These are phyloP conservation scores for Apotomis capreana DNA, from an alignment of 2,888 invertebrate species.

Conservation along the genomic window DNA sequence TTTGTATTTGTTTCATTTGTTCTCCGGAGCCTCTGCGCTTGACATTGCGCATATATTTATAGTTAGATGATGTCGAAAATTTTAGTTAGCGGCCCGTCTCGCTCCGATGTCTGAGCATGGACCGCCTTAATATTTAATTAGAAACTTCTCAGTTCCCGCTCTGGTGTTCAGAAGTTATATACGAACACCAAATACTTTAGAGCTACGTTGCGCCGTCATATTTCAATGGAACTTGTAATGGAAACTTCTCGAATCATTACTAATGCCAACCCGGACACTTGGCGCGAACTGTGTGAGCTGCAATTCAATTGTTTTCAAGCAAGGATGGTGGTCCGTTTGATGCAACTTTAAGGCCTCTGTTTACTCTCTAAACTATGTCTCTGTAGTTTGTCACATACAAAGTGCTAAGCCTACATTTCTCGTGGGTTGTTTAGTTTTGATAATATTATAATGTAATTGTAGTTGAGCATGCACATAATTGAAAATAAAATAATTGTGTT, in stretches of 20 bases:
- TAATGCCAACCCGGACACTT: conserved; percentile 38
- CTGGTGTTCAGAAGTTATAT: conserved; percentile 58
- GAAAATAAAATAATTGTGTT: no score
- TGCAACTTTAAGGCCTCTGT: conserved; percentile 36
- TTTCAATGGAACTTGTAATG: conserved; percentile 51
- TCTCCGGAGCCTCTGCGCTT: conserved; percentile 1
- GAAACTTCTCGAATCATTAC: conserved; percentile 41
- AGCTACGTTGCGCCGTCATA: conserved; percentile 58
- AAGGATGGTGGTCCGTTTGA: conserved; percentile 38
- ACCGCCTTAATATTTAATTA: conserved; percentile 73
- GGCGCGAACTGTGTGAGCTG: conserved; percentile 36
- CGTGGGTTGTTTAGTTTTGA: conserved; percentile 10
- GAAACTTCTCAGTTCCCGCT: conserved; percentile 62
- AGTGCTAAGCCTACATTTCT: conserved; percentile 12
- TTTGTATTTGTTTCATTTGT: conserved; percentile 25
- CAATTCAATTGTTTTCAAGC: conserved; percentile 40
- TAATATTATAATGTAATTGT: not conserved
- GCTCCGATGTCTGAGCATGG: conserved; percentile 55
- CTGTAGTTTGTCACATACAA: conserved; percentile 15
- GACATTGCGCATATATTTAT: conserved; percentile 17
- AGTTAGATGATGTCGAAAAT: conserved; percentile 44
- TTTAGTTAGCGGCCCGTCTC: conserved; percentile 51
- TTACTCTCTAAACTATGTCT: conserved; percentile 29
- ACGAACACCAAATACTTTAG: conserved; percentile 68
- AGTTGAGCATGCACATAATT: not conserved